phyloP scores from a whole-genome alignment of 1,140 invertebrate genomes.

The Nylanderia fulva region DNA sequence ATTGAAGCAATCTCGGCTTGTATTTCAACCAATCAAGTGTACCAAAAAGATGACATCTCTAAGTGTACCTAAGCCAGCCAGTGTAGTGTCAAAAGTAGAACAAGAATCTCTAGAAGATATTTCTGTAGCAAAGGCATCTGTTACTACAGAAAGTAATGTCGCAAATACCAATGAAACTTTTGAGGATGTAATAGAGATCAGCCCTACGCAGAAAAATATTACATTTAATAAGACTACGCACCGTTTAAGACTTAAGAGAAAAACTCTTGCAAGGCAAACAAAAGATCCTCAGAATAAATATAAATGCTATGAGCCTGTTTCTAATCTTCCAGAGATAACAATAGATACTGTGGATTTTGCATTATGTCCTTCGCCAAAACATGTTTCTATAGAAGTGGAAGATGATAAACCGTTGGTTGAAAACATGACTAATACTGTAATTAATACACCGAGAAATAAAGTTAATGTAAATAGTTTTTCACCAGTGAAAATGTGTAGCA shows the following conservation, averaged over 20 bases:
- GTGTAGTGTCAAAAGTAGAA: not conserved
- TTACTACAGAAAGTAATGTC: not conserved
- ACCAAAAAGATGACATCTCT: slow-evolving; percentile 21
- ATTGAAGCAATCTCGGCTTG: slow-evolving; percentile 74
- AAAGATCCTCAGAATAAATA: slow-evolving; percentile 18
- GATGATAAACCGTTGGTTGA: not conserved
- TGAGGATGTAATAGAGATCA: slow-evolving; percentile 63
- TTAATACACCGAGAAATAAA: not conserved
- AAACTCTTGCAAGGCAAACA: not conserved
- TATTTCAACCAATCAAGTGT: slow-evolving; percentile 57
- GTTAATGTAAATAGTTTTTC: not conserved
- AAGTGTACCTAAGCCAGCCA: not conserved
- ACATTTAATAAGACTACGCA: not conserved
- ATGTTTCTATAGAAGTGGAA: not conserved
- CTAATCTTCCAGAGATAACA: not conserved
- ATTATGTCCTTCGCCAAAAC: not conserved
- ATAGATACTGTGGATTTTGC: not conserved
- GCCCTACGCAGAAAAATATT: slow-evolving; percentile 26
- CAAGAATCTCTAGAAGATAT: not conserved
- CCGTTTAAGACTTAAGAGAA: slow-evolving; percentile 40
- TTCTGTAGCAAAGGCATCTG: not conserved
- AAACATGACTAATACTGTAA: not conserved
- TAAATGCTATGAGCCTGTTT: not conserved
- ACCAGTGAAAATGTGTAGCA: not conserved
- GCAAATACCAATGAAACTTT: not conserved